Conservation (phyloP, 2,113 vertebrate genomes). For the Leucoraja erinaceus region DNA sequence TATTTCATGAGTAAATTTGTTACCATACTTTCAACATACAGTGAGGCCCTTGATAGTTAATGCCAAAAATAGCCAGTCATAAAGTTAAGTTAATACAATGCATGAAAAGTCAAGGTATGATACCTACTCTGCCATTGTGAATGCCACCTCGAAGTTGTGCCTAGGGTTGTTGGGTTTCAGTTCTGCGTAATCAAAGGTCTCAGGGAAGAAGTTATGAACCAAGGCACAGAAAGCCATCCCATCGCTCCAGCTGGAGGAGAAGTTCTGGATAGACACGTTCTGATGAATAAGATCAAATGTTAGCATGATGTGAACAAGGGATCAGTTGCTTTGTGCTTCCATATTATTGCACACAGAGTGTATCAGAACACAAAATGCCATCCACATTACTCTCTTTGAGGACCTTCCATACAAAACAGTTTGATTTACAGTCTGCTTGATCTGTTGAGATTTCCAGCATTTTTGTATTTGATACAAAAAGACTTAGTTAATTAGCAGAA, state of each 20-base stretch:
- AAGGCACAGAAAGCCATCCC: constrained; percentile 97
- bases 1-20: neutral
- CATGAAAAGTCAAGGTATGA: neutral
- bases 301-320: neutral
- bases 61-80: neutral
- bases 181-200: constrained; percentile 84
- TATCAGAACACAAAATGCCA: no score
- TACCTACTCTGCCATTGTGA: constrained; percentile 90
- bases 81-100: neutral
- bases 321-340: neutral
- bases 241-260: constrained; percentile 94
- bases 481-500: neutral
- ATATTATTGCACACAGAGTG: neutral
- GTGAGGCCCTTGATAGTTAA: neutral
- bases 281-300: constrained; percentile 44
- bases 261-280: constrained; percentile 96
- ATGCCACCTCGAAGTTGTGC: constrained; percentile 92
- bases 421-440: no score
- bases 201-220: constrained; percentile 94
- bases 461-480: neutral
- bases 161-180: constrained; percentile 85
- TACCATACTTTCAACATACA: neutral
- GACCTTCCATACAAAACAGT: no score
- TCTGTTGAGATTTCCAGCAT: no score
- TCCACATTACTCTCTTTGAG: no score